Evolutionary conservation across 1,140 invertebrate species (phyloP).

Genomic region (Acyrthosiphon pisum): DNA sequence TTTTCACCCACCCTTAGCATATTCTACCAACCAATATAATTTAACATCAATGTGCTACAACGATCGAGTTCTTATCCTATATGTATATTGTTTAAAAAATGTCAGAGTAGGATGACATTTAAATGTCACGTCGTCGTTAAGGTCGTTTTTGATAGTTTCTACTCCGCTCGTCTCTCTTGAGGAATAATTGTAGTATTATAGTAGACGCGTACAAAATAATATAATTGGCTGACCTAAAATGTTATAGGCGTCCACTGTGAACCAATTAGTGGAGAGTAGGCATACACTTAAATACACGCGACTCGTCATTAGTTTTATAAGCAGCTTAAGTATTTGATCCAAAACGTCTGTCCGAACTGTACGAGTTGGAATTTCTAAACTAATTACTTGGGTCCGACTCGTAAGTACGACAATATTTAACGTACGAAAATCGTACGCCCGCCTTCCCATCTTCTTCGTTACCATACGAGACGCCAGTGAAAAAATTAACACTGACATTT

Average conservation of each 20-base stretch:
- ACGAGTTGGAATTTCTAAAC: not conserved
- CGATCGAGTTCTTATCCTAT: not conserved
- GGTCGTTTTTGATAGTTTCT: not conserved
- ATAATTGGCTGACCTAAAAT: not conserved
- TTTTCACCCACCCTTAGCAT: not conserved
- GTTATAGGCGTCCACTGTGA: not conserved
- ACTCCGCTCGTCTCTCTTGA: not conserved
- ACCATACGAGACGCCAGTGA: not conserved
- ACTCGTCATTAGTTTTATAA: constrained; percentile 16
- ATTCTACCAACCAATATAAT: not conserved
- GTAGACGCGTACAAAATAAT: not conserved
- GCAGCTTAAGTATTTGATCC: not conserved
- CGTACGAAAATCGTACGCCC: not conserved
- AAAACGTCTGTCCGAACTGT: not conserved
- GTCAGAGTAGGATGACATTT: constrained; percentile 41
- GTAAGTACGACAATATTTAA: not conserved
- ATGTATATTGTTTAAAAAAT: constrained; percentile 46
- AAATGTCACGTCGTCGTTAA: constrained; percentile 39
- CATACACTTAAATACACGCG: not conserved
- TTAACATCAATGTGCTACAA: not conserved
- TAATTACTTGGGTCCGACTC: constrained; percentile 9
- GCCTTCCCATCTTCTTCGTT: not conserved
- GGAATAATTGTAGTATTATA: not conserved
- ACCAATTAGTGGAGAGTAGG: not conserved
- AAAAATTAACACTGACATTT: not conserved